phyloP scores from a whole-genome alignment of 2,888 invertebrate genomes.

The Scaptomyza reducta region DNA sequence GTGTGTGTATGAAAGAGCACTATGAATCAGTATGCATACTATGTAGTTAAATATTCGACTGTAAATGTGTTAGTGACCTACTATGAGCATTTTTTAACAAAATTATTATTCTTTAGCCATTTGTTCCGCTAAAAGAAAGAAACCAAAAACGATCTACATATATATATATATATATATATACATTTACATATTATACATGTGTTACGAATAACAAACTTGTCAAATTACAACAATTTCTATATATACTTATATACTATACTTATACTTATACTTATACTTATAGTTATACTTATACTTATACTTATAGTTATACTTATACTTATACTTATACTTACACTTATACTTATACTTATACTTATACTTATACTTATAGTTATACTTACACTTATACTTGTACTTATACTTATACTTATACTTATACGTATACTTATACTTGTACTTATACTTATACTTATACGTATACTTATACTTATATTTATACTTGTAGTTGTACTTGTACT shows the following conservation, averaged over 20 bases:
- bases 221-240: slow-evolving; percentile 30
- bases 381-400: not conserved
- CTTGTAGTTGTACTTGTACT: not conserved
- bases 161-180: slow-evolving; percentile 10
- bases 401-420: too few relatives aligned
- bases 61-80: slow-evolving; percentile 71
- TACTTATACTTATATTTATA: slow-evolving; percentile 1
- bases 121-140: slow-evolving; percentile 37
- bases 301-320: not conserved
- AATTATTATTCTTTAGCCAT: slow-evolving; percentile 46
- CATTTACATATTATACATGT: slow-evolving; percentile 29
- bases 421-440: slow-evolving; percentile 11
- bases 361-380: not conserved
- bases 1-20: not conserved
- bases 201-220: slow-evolving; percentile 29
- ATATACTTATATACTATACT: slow-evolving; percentile 13
- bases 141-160: too few relatives aligned
- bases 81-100: slow-evolving; percentile 55
- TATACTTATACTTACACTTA: too few relatives aligned
- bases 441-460: not conserved
- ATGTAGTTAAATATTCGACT: slow-evolving; percentile 54
- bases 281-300: slow-evolving; percentile 1
- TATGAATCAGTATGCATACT: slow-evolving; percentile 3
- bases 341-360: slow-evolving; percentile 2
- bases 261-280: not conserved